Evolutionary conservation across 2,113 vertebrate species (phyloP).

Genomic region (Macquaria ambigua): DNA sequence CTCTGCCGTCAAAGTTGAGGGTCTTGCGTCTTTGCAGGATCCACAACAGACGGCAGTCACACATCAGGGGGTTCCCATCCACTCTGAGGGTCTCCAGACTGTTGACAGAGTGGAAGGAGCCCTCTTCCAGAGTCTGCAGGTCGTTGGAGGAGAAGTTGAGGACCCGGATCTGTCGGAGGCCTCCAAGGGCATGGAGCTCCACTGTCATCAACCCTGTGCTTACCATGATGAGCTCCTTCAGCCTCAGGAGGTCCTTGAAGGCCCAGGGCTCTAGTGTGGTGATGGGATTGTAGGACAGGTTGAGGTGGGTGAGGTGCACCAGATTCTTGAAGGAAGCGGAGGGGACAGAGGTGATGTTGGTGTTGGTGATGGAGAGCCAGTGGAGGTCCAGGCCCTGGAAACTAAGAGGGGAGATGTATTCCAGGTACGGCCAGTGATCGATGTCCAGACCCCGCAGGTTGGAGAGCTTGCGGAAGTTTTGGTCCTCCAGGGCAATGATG

Average conservation of each 20-base stretch:
- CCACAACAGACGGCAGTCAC: slow-evolving; percentile 98
- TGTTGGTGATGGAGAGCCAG: slow-evolving; percentile 95
- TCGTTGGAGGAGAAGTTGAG: slow-evolving; percentile 96
- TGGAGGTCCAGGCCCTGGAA: slow-evolving; percentile 95
- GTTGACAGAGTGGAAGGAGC: slow-evolving; percentile 95
- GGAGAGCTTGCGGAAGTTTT: slow-evolving; percentile 92
- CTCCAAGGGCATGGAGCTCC: slow-evolving; percentile 91
- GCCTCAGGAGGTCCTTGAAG: slow-evolving; percentile 93
- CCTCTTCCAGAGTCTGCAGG: slow-evolving; percentile 94
- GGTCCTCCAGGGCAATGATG: slow-evolving; percentile 91
- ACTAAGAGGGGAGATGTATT: slow-evolving; percentile 91
- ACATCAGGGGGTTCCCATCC: slow-evolving; percentile 95
- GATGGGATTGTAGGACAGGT: slow-evolving; percentile 97
- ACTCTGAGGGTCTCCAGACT: slow-evolving; percentile 95
- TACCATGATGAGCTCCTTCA: slow-evolving; percentile 96
- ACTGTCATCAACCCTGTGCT: slow-evolving; percentile 89
- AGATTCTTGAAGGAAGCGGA: slow-evolving; percentile 91
- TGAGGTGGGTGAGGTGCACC: slow-evolving; percentile 92
- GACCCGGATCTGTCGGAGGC: slow-evolving; percentile 94
- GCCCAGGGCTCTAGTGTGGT: slow-evolving; percentile 91
- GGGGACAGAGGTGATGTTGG: slow-evolving; percentile 94
- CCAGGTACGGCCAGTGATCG: slow-evolving; percentile 93
- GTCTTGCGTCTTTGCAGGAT: slow-evolving; percentile 95
- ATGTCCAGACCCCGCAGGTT: slow-evolving; percentile 93
- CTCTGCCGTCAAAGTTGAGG: slow-evolving; percentile 94